A percentile compares a stretch with the other conserved stretches of the same genome.
Conservation (phyloP, 2,888 invertebrate species). For the Ecdyonurus torrentis region DNA sequence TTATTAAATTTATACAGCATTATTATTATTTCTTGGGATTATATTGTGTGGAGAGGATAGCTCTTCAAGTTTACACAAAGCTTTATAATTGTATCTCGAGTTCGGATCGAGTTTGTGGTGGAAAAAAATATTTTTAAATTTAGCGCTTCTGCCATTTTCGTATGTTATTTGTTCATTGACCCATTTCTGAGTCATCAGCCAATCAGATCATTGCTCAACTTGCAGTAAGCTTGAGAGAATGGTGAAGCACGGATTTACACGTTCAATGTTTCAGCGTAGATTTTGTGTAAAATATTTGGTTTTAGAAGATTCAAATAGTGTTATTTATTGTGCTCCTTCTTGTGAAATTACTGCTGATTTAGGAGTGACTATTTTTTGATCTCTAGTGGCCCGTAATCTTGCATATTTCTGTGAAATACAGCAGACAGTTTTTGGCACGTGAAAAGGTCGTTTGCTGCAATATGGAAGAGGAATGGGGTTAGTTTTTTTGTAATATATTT, state of each 20-base stretch:
- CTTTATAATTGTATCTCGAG: no score
- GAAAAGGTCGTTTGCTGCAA: conserved; percentile 8
- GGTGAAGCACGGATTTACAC: neutral
- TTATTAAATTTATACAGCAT: no score
- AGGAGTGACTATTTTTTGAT: neutral
- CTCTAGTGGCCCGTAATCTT: conserved; percentile 11
- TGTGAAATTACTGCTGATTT: neutral
- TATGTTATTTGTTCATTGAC: neutral
- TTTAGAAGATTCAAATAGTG: neutral
- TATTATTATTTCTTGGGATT: no score
- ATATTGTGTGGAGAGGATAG: no score
- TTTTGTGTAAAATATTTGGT: neutral
- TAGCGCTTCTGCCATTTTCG: neutral
- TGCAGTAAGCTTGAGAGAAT: neutral
- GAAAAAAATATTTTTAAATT: neutral
- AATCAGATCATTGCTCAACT: neutral
- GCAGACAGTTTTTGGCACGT: conserved; percentile 10
- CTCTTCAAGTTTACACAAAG: no score
- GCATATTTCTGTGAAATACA: neutral
- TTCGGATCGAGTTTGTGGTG: no score
- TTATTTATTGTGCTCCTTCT: neutral
- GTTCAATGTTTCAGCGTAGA: neutral
- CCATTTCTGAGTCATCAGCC: neutral
- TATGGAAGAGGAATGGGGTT: conserved; percentile 60
- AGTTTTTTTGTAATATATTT: conserved; percentile 21